phyloP scores from a whole-genome alignment of 2,888 invertebrate genomes.

The Coremacera marginata region DNA sequence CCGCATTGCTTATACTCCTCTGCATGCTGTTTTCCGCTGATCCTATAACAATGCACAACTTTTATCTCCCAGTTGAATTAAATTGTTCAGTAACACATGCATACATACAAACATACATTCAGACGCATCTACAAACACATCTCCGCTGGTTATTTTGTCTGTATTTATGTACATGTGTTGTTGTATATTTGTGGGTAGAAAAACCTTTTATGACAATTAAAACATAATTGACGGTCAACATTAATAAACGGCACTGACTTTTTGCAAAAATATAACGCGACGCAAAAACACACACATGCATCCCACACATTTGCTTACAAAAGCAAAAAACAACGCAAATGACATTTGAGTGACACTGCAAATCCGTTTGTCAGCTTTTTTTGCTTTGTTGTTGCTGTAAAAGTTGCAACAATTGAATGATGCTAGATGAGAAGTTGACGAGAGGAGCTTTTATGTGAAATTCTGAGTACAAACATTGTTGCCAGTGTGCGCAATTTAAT shows the following conservation, averaged over 20 bases:
- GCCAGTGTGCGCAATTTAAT: background rate
- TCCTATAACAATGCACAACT: constrained; percentile 25
- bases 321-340: background rate
- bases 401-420: background rate
- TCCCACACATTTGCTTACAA: background rate
- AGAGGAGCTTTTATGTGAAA: background rate
- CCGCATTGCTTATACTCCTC: background rate
- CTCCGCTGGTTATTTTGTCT: background rate
- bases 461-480: background rate
- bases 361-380: constrained; percentile 13
- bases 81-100: constrained; percentile 48
- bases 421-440: background rate
- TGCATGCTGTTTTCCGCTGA: constrained; percentile 18
- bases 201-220: constrained; percentile 70
- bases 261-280: constrained; percentile 36
- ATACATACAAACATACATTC: background rate
- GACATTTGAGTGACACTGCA: constrained; percentile 30
- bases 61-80: constrained; percentile 57
- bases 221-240: constrained; percentile 69
- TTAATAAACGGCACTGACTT: constrained; percentile 26
- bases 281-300: constrained; percentile 35
- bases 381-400: background rate
- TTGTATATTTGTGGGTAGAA: constrained; percentile 40
- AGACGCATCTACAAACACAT: too few relatives aligned
- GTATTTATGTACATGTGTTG: background rate